Evolutionary conservation across 35 echinoderm and acorn worm genomes (phyloP).

Genomic region (Heliocidaris tuberculata): DNA sequence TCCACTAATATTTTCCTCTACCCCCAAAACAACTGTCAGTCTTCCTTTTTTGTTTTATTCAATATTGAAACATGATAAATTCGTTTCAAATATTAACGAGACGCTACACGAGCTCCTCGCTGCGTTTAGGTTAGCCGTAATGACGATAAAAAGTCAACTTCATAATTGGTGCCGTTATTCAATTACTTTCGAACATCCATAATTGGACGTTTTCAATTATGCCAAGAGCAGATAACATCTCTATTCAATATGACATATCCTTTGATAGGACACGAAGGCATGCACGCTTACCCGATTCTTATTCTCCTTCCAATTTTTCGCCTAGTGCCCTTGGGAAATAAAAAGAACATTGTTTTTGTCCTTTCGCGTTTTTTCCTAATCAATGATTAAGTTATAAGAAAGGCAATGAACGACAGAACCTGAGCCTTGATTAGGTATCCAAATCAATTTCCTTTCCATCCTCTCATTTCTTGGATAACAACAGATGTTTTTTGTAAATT

Average conservation of each 20-base stretch:
- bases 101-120: not conserved
- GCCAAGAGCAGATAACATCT: not conserved
- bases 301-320: not conserved
- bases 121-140: not conserved
- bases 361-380: not conserved
- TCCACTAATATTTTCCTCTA: not conserved
- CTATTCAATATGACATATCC: not conserved
- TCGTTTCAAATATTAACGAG: not conserved
- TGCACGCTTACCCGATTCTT: not conserved
- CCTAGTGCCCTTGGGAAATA: not conserved
- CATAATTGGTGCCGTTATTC: conserved; percentile 37
- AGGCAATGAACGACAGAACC: not conserved
- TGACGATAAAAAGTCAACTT: conserved; percentile 2
- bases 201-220: conserved; percentile 40
- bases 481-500: not conserved
- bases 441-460: not conserved
- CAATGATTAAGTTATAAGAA: not conserved
- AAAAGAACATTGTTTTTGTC: not conserved
- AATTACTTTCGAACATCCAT: conserved; percentile 6
- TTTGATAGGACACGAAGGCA: not conserved
- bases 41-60: not conserved
- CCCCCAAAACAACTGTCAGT: not conserved
- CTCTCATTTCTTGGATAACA: not conserved
- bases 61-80: not conserved
- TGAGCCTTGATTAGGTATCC: not conserved